Base-by-base conservation (phyloP, 2,888 invertebrate species). In the Micoletzkya japonica region DNA sequence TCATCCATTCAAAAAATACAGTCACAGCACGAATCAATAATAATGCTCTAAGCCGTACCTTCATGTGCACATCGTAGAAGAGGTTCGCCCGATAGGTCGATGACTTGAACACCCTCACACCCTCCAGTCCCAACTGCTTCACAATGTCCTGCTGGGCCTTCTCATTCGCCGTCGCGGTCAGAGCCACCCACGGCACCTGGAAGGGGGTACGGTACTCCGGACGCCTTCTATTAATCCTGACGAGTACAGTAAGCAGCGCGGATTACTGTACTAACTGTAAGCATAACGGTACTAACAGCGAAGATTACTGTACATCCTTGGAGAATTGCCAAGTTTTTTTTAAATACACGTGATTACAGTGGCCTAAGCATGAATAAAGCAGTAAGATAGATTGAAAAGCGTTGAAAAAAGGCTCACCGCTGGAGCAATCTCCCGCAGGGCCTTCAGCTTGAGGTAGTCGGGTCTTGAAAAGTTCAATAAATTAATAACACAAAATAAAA, bases 111-210 rank as follows among this genome's bases (percentile, higher is more conserved):
- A 63, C 72, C 30, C 49, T 30, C 17, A 92, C 91, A 78, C 90
- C 88, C 66, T 89, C 89, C 71, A 91, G 86, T 75, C 90, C 90
- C 30, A 97, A 88, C 81, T 91, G 92, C 30, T 89, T 86, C 36
- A 92, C 88, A 76, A 95, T 92, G 84, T 95, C 95, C 81, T 91
- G 91, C 7, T 91, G 90, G 14, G 95, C 94, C 88, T 83, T 89
- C 54, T 89, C 88, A 70, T 91, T 90, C 6, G 98, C 97, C 0
- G 98, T 98, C 0, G 98, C 98, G 7, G 98, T 99, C 58, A 98
- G 88, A 0, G 96, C 96, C 4, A 85, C 72, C 79, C 82, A 82
- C 4, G 78, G 79, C 6, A 78, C 73, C 76, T 78, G 49, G 66
- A 73, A 67, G 56, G 17, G 24, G 0, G 10, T 44, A 44, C 44